Evolutionary conservation across 2,797 vertebrate genomes (phyloP).

Genomic region (Enoplosus armatus): DNA sequence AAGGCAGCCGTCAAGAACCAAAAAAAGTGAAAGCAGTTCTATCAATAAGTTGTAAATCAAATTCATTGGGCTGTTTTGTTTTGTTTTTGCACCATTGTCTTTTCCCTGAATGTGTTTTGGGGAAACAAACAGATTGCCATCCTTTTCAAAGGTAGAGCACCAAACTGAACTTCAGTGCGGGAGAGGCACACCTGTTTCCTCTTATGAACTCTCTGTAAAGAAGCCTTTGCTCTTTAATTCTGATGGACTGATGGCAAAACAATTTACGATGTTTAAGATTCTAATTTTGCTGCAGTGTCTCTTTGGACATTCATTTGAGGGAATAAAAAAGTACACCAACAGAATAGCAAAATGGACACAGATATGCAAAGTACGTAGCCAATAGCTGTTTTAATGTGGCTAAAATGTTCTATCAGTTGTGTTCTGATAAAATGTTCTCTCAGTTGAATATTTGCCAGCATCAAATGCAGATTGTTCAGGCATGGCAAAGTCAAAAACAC

Average conservation of each 20-base stretch:
- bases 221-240: background rate
- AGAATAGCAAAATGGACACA: constrained; percentile 4
- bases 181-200: background rate
- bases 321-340: background rate
- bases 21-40: background rate
- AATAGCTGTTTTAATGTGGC: background rate
- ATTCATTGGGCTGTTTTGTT: background rate
- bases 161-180: background rate
- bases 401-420: no score
- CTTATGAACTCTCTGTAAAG: background rate
- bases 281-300: background rate
- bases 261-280: background rate
- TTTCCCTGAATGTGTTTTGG: background rate
- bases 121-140: background rate
- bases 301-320: background rate
- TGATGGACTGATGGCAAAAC: background rate
- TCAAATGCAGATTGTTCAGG: background rate
- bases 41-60: constrained; percentile 2
- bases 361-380: background rate
- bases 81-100: background rate
- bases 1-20: no score
- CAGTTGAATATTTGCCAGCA: background rate
- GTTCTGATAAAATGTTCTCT: no score
- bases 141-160: background rate
- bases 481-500: background rate